Percentiles rank a stretch among this genome's conserved stretches.
Evolutionary conservation across 1,140 invertebrate species (phyloP).

Genomic region (Drosophila obscura): DNA sequence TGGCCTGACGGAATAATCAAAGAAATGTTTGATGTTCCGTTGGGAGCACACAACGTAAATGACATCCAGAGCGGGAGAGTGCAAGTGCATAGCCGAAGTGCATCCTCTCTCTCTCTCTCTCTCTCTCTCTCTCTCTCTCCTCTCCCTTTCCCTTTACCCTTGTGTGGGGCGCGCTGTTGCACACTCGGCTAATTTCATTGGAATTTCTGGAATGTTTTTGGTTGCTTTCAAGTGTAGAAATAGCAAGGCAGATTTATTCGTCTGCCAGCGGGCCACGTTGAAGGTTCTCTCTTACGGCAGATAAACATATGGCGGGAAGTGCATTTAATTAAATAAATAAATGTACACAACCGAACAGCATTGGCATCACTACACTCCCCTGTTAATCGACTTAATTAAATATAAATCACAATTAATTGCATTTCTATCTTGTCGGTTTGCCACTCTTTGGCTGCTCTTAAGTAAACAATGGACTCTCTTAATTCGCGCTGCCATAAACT

Average conservation of each 20-base stretch:
- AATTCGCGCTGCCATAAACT: slow-evolving; percentile 36
- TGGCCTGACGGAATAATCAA: no score
- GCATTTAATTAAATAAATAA: no score
- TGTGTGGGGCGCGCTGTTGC: slow-evolving; percentile 18
- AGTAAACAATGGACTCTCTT: slow-evolving; percentile 61
- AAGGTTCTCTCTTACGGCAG: slow-evolving; percentile 1
- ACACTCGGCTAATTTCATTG: slow-evolving; percentile 18
- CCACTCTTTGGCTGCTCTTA: slow-evolving; percentile 45
- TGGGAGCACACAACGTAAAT: no score
- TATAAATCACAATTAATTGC: neutral
- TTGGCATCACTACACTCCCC: no score
- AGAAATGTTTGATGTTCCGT: no score
- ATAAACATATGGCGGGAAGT: no score
- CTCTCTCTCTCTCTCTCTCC: neutral
- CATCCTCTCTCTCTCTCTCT: slow-evolving; percentile 8
- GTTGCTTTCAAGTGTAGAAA: neutral
- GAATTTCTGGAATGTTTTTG: slow-evolving; percentile 13
- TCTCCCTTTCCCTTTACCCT: slow-evolving; percentile 3
- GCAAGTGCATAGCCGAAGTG: slow-evolving; percentile 17
- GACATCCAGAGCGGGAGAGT: neutral
- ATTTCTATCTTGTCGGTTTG: slow-evolving; percentile 1
- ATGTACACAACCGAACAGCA: no score
- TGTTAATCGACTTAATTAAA: neutral
- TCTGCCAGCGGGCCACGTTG: slow-evolving; percentile 13
- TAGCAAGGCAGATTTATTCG: slow-evolving; percentile 10